These are phyloP conservation scores for Typhlichthys eigenmanni DNA, from an alignment of 2,797 vertebrate genomes.

Conservation along the genomic window DNA sequence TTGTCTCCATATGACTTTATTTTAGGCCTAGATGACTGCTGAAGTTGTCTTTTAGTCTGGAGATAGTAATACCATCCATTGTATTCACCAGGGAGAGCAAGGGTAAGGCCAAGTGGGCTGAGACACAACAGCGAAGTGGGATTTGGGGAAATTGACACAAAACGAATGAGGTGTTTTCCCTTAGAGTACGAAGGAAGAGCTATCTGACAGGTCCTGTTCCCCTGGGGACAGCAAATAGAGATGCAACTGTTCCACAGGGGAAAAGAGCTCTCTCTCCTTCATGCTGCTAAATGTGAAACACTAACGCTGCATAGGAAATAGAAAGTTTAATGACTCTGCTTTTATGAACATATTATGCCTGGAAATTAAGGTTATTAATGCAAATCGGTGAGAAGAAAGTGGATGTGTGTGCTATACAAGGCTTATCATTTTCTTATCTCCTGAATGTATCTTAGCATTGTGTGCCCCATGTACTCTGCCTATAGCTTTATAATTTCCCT, in stretches of 20 bases:
- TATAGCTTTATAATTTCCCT: too few species aligned
- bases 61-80: constrained; percentile 13
- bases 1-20: too few species aligned
- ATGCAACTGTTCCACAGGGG: constrained; percentile 66
- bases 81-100: constrained; percentile 34
- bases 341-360: too few species aligned
- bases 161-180: constrained; percentile 72
- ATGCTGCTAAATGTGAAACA: constrained; percentile 56
- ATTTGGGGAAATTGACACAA: constrained; percentile 73
- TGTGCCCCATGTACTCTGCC: too few species aligned
- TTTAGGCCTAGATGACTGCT: constrained; percentile 25
- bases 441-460: too few species aligned
- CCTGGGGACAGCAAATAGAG: constrained; percentile 74
- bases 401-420: too few species aligned
- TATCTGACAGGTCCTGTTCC: constrained; percentile 62
- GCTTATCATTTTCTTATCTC: too few species aligned
- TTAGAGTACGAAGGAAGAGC: constrained; percentile 60
- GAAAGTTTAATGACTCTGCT: constrained; percentile 10
- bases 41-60: neutral
- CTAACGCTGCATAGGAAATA: constrained; percentile 27
- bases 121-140: constrained; percentile 44
- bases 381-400: too few species aligned
- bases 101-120: constrained; percentile 30
- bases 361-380: too few species aligned
- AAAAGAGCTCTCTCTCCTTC: constrained; percentile 53